Evolutionary conservation across 1,140 invertebrate genomes (phyloP), one percentile per base, ranked within the genome.

Genomic region (Streblospio benedicti): DNA sequence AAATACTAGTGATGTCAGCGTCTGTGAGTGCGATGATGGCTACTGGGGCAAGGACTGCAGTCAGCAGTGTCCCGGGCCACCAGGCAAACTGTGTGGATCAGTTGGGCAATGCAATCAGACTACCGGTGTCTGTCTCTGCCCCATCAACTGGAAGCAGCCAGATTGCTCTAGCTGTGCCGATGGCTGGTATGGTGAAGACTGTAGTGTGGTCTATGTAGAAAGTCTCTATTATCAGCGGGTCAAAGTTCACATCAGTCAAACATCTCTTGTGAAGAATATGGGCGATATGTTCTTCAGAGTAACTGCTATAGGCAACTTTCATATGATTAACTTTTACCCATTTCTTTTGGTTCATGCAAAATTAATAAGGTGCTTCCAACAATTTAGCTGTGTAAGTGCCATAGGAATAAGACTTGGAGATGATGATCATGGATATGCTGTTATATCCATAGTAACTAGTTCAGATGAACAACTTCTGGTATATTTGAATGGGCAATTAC

Each of bases 31-130:
- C 56, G 28, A 54, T 30, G 27, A 41, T 27, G 67, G 67, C 12
- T 69, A 65, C 60, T 69, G 67, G 67, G 65, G 65, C 38, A 47
- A 49, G n/a, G 41, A 57, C 23, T 69, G 67, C 49, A 51, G 57
- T 25, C 30, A 57, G 32, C 41, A 60, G 44, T 69, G 67, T 60
- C 67, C 67, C 25, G 67, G 67, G 35, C 62, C 64, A 30, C 38
- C 60, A 2, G 23, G n/a, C n/a, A 64, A 62, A 35, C 62, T 65
- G 33, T 69, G 67, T 27, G 60, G 61, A 9, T 65, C 65, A 20
- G 58, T 62, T 50, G 67, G 65, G 14, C 60, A 59, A 23, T 69
- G 67, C 59, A 53, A 69, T 50, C 33, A 54, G n/a, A 12, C 5
- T 25, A 67, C 57, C 1, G 67, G 67, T 30, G 20, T 12, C 9